Percentiles rank a stretch among this genome's conserved stretches.
Evolutionary conservation across 1,140 invertebrate species (phyloP).

Genomic region (Nixonia krombeini): DNA sequence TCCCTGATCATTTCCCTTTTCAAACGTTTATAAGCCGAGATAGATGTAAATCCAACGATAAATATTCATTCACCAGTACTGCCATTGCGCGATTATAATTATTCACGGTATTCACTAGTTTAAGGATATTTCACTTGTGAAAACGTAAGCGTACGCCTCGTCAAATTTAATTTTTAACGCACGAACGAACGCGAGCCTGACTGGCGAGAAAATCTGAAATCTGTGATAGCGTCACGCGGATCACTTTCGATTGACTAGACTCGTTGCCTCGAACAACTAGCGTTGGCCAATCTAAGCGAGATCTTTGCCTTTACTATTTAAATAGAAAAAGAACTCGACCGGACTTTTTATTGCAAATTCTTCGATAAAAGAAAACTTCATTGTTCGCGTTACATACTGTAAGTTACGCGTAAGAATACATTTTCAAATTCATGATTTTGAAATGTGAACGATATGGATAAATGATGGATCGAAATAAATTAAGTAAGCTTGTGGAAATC

Average conservation of each 20-base stretch:
- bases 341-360: neutral
- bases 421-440: no score
- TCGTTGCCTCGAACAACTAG: no score
- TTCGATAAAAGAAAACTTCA: neutral
- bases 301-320: neutral
- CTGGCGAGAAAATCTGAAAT: constrained; percentile 9
- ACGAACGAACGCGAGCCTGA: neutral
- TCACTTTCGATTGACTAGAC: neutral
- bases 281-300: neutral
- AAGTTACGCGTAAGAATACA: no score
- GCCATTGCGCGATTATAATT: no score
- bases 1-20: no score
- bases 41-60: no score
- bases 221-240: constrained; percentile 10
- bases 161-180: neutral
- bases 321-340: neutral
- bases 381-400: neutral
- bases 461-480: no score
- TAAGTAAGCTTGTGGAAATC: no score
- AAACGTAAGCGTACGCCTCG: neutral
- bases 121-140: neutral
- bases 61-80: no score
- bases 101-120: no score
- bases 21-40: no score
- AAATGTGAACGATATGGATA: no score